Evolutionary conservation across 2,888 invertebrate genomes (phyloP).

Genomic region (Arrhopalites spinosus): DNA sequence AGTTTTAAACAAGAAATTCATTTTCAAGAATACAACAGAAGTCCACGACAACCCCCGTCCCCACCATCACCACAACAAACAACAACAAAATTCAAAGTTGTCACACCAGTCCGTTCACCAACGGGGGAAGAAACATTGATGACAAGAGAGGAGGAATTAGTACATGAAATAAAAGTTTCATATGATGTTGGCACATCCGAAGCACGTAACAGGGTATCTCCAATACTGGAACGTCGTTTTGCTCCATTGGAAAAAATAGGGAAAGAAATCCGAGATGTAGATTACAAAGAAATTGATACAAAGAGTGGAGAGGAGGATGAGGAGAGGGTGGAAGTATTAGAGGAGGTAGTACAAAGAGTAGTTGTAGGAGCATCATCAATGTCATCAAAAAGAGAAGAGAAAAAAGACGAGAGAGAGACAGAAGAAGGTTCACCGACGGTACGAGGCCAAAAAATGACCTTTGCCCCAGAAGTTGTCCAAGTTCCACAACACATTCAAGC

Average conservation of each 20-base stretch:
- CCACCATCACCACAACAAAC: conserved; percentile 43
- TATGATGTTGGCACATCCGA: conserved; percentile 45
- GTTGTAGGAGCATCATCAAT: not conserved
- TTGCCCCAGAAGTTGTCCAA: conserved; percentile 50
- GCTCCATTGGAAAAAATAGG: conserved; percentile 2
- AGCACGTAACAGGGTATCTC: conserved; percentile 41
- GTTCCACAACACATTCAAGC: conserved; percentile 54
- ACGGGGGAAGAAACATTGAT: conserved; percentile 44
- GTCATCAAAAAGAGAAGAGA: not conserved
- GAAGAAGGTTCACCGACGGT: not conserved
- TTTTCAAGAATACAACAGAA: conserved; percentile 15
- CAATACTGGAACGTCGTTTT: conserved; percentile 39
- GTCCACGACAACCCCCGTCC: not conserved
- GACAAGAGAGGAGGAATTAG: conserved; percentile 38
- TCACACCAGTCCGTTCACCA: conserved; percentile 45
- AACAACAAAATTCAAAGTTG: conserved; percentile 51
- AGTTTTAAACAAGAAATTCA: conserved; percentile 11
- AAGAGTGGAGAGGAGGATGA: conserved; percentile 24
- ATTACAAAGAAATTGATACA: conserved; percentile 29
- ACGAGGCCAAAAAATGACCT: conserved; percentile 43
- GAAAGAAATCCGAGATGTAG: conserved; percentile 24
- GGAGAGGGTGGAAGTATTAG: conserved; percentile 37
- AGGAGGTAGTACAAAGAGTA: conserved; percentile 11
- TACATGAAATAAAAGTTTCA: conserved; percentile 50
- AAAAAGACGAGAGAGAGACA: not conserved